These are phyloP conservation scores for Drosophila takahashii DNA, from an alignment of 1,140 invertebrate species.

Conservation along the genomic window DNA sequence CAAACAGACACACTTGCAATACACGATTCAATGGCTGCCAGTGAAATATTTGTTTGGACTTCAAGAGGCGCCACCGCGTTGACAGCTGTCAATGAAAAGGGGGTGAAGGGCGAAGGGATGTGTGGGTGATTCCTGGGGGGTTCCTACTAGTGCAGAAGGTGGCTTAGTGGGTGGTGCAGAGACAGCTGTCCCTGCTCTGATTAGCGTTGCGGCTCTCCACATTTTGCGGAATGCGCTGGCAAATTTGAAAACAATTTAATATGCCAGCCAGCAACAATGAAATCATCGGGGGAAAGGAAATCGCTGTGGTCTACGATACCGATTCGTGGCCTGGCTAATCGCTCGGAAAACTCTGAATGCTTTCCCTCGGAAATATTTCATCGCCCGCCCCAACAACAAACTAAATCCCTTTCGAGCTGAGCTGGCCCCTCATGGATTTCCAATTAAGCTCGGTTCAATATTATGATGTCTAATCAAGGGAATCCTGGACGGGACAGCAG, in stretches of 20 bases:
- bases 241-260: slow-evolving; percentile 39
- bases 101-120: slow-evolving; percentile 36
- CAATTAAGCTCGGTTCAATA: slow-evolving; percentile 58
- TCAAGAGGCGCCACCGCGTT: slow-evolving; percentile 55
- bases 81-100: slow-evolving; percentile 61
- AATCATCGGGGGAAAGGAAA: slow-evolving; percentile 9
- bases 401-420: slow-evolving; percentile 5
- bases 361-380: slow-evolving; percentile 6
- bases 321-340: slow-evolving; percentile 28
- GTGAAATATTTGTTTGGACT: slow-evolving; percentile 54
- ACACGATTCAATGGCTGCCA: slow-evolving; percentile 26
- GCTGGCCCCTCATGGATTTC: slow-evolving; percentile 19
- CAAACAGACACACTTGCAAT: slow-evolving; percentile 19
- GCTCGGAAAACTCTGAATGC: slow-evolving; percentile 30
- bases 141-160: not conserved
- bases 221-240: slow-evolving; percentile 35
- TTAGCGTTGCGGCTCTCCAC: slow-evolving; percentile 39
- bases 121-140: slow-evolving; percentile 8
- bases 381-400: not conserved
- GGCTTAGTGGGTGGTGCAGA: slow-evolving; percentile 18
- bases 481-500: slow-evolving; percentile 27
- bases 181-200: slow-evolving; percentile 36
- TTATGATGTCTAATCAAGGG: slow-evolving; percentile 60
- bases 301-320: slow-evolving; percentile 13
- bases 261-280: slow-evolving; percentile 22